These are phyloP conservation scores for Peribatodes rhomboidaria DNA, from an alignment of 2,888 invertebrate genomes.

Conservation along the genomic window DNA sequence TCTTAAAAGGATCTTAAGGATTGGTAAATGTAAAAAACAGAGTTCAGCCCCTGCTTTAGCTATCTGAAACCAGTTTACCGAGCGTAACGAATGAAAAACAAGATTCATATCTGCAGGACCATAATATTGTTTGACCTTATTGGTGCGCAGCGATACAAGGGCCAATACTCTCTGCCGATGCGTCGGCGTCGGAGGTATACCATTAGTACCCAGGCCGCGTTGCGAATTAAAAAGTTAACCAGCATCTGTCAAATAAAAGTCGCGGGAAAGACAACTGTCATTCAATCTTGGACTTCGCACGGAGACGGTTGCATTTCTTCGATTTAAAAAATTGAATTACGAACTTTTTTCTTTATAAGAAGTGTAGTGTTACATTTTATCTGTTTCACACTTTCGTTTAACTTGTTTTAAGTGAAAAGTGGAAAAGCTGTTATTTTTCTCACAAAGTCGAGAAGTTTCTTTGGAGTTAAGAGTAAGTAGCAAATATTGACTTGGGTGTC, in stretches of 20 bases:
- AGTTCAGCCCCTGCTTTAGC: too few relatives aligned
- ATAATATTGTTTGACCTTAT: conserved; percentile 20
- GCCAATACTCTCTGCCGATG: conserved; percentile 31
- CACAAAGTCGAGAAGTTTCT: conserved; percentile 43
- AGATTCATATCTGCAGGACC: background rate
- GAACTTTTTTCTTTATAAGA: background rate
- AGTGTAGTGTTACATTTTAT: conserved; percentile 14
- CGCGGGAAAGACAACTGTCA: conserved; percentile 58
- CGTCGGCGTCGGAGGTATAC: conserved; percentile 5
- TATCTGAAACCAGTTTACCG: background rate
- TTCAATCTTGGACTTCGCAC: conserved; percentile 48
- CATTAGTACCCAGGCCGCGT: conserved; percentile 15
- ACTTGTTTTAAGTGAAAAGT: conserved; percentile 34
- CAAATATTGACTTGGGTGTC: conserved; percentile 15
- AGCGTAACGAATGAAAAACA: conserved; percentile 8
- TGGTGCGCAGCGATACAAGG: conserved; percentile 24
- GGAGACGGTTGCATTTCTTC: conserved; percentile 31
- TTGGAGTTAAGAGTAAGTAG: conserved; percentile 25
- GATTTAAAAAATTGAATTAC: background rate
- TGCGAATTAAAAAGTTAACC: conserved; percentile 38
- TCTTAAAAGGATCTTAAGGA: too few relatives aligned
- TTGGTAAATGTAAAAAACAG: too few relatives aligned
- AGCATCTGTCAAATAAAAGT: conserved; percentile 57
- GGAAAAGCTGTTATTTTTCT: conserved; percentile 16
- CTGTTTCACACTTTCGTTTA: background rate